A percentile compares a stretch with the other conserved stretches of the same genome.
Evolutionary conservation across 92 coral and sea anemone species (phyloP).

Genomic region (Epizoanthus ramosus): DNA sequence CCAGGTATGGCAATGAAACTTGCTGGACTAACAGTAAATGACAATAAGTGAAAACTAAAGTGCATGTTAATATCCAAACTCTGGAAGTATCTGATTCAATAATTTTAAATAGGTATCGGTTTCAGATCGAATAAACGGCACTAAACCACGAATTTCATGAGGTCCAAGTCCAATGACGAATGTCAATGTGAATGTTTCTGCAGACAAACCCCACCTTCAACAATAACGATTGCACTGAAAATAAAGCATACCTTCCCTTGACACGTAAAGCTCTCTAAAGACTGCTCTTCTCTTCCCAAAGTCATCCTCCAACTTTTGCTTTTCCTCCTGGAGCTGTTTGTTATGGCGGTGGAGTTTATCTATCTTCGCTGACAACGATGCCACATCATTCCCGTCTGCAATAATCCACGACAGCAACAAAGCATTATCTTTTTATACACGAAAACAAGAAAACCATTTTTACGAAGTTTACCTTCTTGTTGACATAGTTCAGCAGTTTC

Average conservation of each 20-base stretch:
- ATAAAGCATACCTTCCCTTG: constrained; percentile 83
- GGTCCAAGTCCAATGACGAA: neutral
- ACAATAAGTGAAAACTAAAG: too few species aligned
- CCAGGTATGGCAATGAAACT: too few species aligned
- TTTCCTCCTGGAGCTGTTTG: constrained; percentile 59
- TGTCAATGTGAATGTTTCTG: neutral
- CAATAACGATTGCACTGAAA: neutral
- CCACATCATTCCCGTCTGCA: constrained; percentile 64
- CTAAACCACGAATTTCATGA: neutral
- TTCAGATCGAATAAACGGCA: too few species aligned
- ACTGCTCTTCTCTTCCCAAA: constrained; percentile 94
- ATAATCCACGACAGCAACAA: constrained; percentile 17
- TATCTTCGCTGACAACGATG: constrained; percentile 65
- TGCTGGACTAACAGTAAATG: too few species aligned
- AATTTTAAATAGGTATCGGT: too few species aligned
- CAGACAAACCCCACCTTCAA: neutral
- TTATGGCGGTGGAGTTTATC: constrained; percentile 67
- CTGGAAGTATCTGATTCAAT: too few species aligned
- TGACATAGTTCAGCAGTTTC: constrained; percentile 34
- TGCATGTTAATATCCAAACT: too few species aligned
- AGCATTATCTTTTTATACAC: neutral
- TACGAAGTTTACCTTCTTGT: constrained; percentile 25
- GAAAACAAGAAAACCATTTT: neutral
- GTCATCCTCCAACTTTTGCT: constrained; percentile 80
- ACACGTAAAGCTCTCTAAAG: constrained; percentile 84